phyloP scores from a whole-genome alignment of 2,888 invertebrate species.

The Amphipyra berbera region DNA sequence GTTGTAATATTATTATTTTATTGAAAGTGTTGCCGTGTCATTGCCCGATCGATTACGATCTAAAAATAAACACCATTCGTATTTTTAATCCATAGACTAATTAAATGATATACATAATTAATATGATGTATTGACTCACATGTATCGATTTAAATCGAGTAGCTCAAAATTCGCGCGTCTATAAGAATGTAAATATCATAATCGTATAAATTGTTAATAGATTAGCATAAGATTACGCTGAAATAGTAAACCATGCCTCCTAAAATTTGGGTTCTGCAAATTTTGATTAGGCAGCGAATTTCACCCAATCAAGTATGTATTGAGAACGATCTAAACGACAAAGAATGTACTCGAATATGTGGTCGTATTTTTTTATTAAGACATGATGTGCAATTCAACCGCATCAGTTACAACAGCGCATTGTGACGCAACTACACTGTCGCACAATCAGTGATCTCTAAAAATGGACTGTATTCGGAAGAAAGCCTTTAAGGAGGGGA shows the following conservation, averaged over 20 bases:
- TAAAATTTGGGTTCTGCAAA: background rate
- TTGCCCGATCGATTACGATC: too few species aligned
- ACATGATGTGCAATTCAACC: constrained; percentile 18
- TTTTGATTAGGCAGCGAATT: background rate
- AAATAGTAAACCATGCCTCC: background rate
- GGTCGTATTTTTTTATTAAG: constrained; percentile 7
- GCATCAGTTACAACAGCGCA: constrained; percentile 42
- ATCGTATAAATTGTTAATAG: background rate
- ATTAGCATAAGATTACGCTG: constrained; percentile 7
- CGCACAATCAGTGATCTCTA: constrained; percentile 61
- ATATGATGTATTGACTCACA: background rate
- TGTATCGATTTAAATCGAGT: background rate
- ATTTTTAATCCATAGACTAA: background rate
- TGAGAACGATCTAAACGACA: constrained; percentile 1
- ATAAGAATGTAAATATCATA: background rate
- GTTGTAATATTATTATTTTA: background rate
- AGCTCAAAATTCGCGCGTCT: background rate
- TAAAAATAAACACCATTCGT: too few species aligned
- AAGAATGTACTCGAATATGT: constrained; percentile 3
- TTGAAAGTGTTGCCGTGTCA: background rate
- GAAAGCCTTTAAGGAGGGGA: constrained; percentile 68
- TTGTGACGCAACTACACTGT: constrained; percentile 57
- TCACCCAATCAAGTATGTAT: constrained; percentile 2
- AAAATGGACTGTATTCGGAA: constrained; percentile 62
- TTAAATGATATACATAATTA: background rate